Evolutionary conservation across 2,113 vertebrate species (phyloP).

Genomic region (Picathartes gymnocephalus): DNA sequence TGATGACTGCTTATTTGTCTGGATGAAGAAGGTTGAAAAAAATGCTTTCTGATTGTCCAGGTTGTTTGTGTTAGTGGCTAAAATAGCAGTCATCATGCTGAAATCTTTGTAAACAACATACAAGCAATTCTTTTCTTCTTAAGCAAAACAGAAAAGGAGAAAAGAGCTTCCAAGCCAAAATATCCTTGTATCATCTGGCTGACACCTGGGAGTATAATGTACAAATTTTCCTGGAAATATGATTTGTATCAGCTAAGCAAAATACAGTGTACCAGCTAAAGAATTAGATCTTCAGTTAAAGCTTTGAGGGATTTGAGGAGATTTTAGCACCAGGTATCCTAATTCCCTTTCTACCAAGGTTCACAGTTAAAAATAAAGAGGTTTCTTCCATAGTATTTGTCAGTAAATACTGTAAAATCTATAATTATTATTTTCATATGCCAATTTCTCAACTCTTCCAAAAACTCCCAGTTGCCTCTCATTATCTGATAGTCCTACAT

Average conservation of each 20-base stretch:
- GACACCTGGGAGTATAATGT: constrained; percentile 18
- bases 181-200: constrained; percentile 7
- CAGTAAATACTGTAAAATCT: constrained; percentile 65
- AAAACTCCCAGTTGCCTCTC: constrained; percentile 61
- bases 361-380: constrained; percentile 7
- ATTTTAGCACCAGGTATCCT: constrained; percentile 54
- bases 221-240: constrained; percentile 35
- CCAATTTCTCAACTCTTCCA: constrained; percentile 27
- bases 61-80: constrained; percentile 69
- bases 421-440: constrained; percentile 65
- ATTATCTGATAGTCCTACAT: constrained; percentile 58
- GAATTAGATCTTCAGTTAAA: constrained; percentile 32
- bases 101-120: constrained; percentile 58
- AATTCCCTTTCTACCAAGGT: constrained; percentile 1
- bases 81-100: constrained; percentile 53
- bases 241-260: constrained; percentile 40
- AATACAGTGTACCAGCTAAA: background rate
- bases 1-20: constrained; percentile 72
- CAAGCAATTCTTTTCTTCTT: constrained; percentile 49
- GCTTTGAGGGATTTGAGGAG: constrained; percentile 38
- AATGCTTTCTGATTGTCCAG: constrained; percentile 66
- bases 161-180: constrained; percentile 48
- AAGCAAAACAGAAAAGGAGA: constrained; percentile 39
- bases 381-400: background rate
- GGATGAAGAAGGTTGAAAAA: constrained; percentile 61